Percentiles rank a stretch among this genome's conserved stretches.
Conservation (phyloP, 2,888 invertebrate species). For the Fragum sueziense region DNA sequence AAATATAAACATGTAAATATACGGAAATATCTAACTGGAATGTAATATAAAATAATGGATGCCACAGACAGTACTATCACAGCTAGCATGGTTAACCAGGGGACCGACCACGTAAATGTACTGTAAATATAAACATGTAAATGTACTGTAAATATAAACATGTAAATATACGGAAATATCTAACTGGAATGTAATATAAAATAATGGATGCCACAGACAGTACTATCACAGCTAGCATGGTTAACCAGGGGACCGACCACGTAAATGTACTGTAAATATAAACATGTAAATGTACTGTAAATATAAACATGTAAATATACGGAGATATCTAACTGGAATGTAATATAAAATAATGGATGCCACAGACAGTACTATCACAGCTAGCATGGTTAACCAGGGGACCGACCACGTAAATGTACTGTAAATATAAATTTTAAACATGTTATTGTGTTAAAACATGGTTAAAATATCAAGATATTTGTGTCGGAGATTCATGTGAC, state of each 20-base stretch:
- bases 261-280: constrained; percentile 91
- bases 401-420: constrained; percentile 98
- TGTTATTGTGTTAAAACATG: too few species aligned
- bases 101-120: constrained; percentile 97
- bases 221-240: constrained; percentile 93
- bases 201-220: constrained; percentile 89
- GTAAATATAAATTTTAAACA: constrained; percentile 82
- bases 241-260: constrained; percentile 98
- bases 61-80: constrained; percentile 89
- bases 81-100: constrained; percentile 96
- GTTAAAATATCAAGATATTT: too few species aligned
- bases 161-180: too few species aligned
- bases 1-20: too few species aligned
- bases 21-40: constrained; percentile 94
- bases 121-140: constrained; percentile 86
- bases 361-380: constrained; percentile 89
- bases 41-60: constrained; percentile 91
- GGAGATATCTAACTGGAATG: constrained; percentile 93
- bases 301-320: too few species aligned
- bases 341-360: constrained; percentile 92
- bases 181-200: constrained; percentile 93
- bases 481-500: too few species aligned
- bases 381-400: constrained; percentile 96
- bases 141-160: too few species aligned
- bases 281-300: too few species aligned